phyloP scores from a whole-genome alignment of 64 coral and sea anemone species.

The Dendrophyllia cribrosa region DNA sequence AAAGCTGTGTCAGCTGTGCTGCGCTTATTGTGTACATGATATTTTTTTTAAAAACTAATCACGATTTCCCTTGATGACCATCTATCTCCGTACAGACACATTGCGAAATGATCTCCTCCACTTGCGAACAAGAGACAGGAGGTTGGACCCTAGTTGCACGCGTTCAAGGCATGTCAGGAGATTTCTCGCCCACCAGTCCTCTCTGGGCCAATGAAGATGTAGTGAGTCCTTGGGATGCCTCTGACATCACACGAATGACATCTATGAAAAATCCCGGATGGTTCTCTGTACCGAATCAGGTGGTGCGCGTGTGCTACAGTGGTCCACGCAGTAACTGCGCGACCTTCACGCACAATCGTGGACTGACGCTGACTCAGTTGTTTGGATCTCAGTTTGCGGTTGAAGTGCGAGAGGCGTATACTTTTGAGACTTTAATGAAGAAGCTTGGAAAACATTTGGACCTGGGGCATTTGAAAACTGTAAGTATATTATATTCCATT shows the following conservation, averaged over 20 bases:
- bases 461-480: conserved; percentile 89
- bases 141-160: conserved; percentile 98
- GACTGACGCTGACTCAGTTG: conserved; percentile 72
- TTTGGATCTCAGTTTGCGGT: conserved; percentile 92
- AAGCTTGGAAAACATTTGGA: conserved; percentile 96
- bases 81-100: conserved; percentile 60
- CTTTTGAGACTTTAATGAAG: conserved; percentile 90
- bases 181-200: conserved; percentile 92
- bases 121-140: conserved; percentile 68
- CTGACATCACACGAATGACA: conserved; percentile 81
- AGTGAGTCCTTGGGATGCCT: conserved; percentile 73
- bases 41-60: no score
- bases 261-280: conserved; percentile 99
- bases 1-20: no score
- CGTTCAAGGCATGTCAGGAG: conserved; percentile 77
- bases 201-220: conserved; percentile 87
- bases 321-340: conserved; percentile 93
- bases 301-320: conserved; percentile 86
- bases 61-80: not conserved
- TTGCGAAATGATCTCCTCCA: conserved; percentile 80
- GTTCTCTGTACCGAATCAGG: conserved; percentile 75
- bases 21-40: no score
- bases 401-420: conserved; percentile 80
- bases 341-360: conserved; percentile 85
- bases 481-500: conserved; percentile 25